These are phyloP conservation scores for Tyrannus savana DNA, from an alignment of 2,113 vertebrate genomes.

Conservation along the genomic window DNA sequence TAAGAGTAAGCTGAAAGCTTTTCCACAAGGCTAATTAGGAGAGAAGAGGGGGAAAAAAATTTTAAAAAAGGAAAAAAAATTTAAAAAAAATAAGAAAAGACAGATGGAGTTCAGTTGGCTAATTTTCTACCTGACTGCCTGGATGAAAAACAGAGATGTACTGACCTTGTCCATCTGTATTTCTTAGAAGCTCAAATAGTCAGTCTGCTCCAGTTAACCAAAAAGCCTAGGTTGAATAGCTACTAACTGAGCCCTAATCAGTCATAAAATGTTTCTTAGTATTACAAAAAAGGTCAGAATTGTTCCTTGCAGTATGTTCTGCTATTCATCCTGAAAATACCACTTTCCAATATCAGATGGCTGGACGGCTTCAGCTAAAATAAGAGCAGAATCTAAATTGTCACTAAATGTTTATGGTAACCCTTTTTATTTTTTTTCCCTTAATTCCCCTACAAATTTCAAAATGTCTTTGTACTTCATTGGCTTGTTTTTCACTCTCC, in stretches of 20 bases:
- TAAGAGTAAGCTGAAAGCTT: background rate
- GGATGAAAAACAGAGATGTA: constrained; percentile 57
- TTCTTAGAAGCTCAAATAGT: constrained; percentile 59
- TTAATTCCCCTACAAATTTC: background rate
- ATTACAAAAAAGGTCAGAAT: constrained; percentile 35
- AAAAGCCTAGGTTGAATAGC: constrained; percentile 49
- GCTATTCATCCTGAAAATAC: constrained; percentile 21
- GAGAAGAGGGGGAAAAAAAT: background rate
- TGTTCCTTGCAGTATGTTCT: background rate
- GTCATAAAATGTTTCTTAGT: constrained; percentile 37
- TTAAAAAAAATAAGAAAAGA: background rate
- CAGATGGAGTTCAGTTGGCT: constrained; percentile 56
- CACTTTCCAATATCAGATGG: background rate
- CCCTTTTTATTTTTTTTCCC: background rate
- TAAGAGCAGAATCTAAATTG: background rate
- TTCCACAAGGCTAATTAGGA: constrained; percentile 34
- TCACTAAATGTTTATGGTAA: background rate
- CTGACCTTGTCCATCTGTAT: constrained; percentile 51
- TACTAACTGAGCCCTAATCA: constrained; percentile 64
- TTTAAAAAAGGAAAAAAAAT: background rate
- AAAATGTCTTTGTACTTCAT: background rate
- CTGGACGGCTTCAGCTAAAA: constrained; percentile 1
- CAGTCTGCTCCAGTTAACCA: constrained; percentile 56
- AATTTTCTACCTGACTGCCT: constrained; percentile 74
- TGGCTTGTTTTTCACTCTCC: background rate